phyloP scores from a whole-genome alignment of 2,113 vertebrate species.

The Marmota monax region DNA sequence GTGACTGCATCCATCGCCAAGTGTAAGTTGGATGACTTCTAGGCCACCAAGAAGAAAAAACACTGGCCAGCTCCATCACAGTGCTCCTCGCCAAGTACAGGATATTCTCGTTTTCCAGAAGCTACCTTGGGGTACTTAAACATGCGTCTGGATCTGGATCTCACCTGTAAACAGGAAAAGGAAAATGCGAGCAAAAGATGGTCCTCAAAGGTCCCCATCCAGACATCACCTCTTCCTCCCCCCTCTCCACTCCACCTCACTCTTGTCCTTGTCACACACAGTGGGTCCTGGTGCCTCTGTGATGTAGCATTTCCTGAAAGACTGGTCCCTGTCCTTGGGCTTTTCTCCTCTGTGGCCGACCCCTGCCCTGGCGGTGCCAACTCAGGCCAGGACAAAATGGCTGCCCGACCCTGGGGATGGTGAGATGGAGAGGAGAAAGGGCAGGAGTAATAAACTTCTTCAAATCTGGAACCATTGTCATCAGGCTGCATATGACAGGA shows the following conservation, averaged over 20 bases:
- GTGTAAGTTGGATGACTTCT: neutral
- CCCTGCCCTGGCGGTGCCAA: neutral
- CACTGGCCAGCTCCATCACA: neutral
- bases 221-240: neutral
- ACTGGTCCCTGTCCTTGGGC: fast-evolving
- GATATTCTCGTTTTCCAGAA: neutral
- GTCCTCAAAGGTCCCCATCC: neutral
- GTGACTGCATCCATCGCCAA: neutral
- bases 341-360: neutral
- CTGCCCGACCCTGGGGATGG: neutral
- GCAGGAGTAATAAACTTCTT: neutral
- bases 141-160: neutral
- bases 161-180: neutral
- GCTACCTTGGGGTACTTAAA: neutral
- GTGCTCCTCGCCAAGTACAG: neutral
- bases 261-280: neutral
- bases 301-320: neutral
- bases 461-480: neutral
- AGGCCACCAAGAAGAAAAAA: neutral
- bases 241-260: neutral
- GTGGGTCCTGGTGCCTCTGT: neutral
- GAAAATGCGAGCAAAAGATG: too few relatives aligned
- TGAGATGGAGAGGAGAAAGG: neutral
- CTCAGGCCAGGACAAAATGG: too few relatives aligned
- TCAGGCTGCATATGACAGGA: too few relatives aligned